Evolutionary conservation across 1,140 invertebrate genomes (phyloP), one percentile per base, ranked within the genome.

Genomic region (Philopotamus ludificatus): DNA sequence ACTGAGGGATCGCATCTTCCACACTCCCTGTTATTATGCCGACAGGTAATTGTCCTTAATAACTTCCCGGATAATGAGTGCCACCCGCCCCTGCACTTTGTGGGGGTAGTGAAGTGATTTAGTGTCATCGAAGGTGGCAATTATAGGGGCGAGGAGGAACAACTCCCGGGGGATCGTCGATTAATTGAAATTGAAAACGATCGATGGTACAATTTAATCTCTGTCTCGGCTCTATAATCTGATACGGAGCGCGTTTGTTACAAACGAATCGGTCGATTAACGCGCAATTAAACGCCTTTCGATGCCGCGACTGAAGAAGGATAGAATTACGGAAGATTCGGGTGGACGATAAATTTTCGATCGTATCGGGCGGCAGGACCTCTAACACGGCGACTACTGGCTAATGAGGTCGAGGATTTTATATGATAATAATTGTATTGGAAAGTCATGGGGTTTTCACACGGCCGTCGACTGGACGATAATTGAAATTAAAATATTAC

Each of bases 401-500:
- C n/a, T n/a, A n/a, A n/a, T n/a, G n/a, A n/a, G n/a, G n/a, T n/a
- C n/a, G n/a, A n/a, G n/a, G n/a, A n/a, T n/a, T n/a, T n/a, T n/a
- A n/a, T n/a, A n/a, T n/a, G n/a, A n/a, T n/a, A n/a, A n/a, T n/a
- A n/a, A n/a, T n/a, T n/a, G n/a, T n/a, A n/a, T n/a, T n/a, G n/a
- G n/a, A n/a, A n/a, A n/a, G n/a, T n/a, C n/a, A n/a, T n/a, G n/a
- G 55, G 28, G 50, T 9, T 25, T 20, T 60, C 58, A 16, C 65
- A 67, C 65, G 60, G 41, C 60, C 59, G 65, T 63, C 60, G 34
- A 15, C 53, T 53, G 59, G 44, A 10, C 65, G 61, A 67, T 67
- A 67, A 67, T 67, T 67, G 65, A 67, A 67, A 67, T 67, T 58
- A 67, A 67, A 67, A 67, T 67, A 67, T 51, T 54, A 49, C 58